Percentiles rank a stretch among this genome's conserved stretches.
Conservation (phyloP, 2,888 invertebrate genomes). For the Spisula solida region DNA sequence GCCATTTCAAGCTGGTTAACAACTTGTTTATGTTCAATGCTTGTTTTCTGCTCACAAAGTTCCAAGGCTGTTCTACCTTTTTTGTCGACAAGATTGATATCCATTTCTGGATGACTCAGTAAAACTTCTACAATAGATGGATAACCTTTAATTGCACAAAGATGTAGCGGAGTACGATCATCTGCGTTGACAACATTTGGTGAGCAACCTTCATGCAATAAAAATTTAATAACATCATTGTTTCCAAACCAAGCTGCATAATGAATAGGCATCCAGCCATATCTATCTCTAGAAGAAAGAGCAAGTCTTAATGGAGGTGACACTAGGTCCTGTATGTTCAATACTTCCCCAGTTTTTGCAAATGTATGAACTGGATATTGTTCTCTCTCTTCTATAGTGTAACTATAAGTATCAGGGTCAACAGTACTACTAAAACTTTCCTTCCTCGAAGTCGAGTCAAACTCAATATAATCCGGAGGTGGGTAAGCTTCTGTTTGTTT, state of each 20-base stretch:
- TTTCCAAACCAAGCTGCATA: conserved; percentile 88
- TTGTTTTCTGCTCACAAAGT: conserved; percentile 82
- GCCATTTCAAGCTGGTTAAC: conserved; percentile 74
- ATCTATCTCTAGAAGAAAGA: conserved; percentile 85
- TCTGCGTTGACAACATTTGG: conserved; percentile 87
- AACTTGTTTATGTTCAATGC: conserved; percentile 74
- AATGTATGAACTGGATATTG: conserved; percentile 85
- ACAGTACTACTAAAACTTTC: conserved; percentile 66
- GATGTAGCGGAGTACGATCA: conserved; percentile 87
- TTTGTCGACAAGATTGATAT: conserved; percentile 84
- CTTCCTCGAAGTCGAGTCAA: conserved; percentile 67
- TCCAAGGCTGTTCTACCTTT: conserved; percentile 87
- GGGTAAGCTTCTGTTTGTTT: conserved; percentile 51
- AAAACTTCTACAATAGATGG: conserved; percentile 87
- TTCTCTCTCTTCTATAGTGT: conserved; percentile 68
- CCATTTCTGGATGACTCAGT: conserved; percentile 86
- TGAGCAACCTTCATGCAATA: conserved; percentile 87
- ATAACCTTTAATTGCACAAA: conserved; percentile 87
- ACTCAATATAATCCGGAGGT: conserved; percentile 63
- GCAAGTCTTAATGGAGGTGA: conserved; percentile 80
- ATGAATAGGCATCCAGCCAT: conserved; percentile 88
- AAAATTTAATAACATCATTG: conserved; percentile 84
- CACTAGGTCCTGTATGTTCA: conserved; percentile 83
- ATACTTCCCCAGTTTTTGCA: conserved; percentile 85
- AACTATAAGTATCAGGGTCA: conserved; percentile 59